These are phyloP conservation scores for Cheilosia grossa DNA, from an alignment of 2,888 invertebrate species.

Conservation along the genomic window DNA sequence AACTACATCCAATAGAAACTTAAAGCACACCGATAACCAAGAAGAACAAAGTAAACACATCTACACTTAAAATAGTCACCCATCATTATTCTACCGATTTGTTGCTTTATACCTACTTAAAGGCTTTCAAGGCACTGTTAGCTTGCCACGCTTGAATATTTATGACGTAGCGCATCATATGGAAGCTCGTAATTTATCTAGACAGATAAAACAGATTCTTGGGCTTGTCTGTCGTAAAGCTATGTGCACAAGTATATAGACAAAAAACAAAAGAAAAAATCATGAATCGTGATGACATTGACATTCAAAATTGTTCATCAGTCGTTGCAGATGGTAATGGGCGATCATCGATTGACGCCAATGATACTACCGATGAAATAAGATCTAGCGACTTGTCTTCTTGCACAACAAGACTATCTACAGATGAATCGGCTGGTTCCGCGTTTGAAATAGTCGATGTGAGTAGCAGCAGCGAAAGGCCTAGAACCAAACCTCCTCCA, in stretches of 20 bases:
- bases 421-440: slow-evolving; percentile 60
- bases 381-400: slow-evolving; percentile 39
- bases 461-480: slow-evolving; percentile 28
- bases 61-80: slow-evolving; percentile 18
- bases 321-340: slow-evolving; percentile 43
- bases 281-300: slow-evolving; percentile 69
- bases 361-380: slow-evolving; percentile 48
- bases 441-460: slow-evolving; percentile 60
- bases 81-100: slow-evolving; percentile 31
- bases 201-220: slow-evolving; percentile 15
- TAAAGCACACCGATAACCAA: slow-evolving; percentile 31
- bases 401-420: slow-evolving; percentile 33
- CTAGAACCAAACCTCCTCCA: slow-evolving; percentile 63
- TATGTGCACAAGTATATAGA: slow-evolving; percentile 46
- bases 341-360: slow-evolving; percentile 40
- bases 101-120: slow-evolving; percentile 29
- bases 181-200: slow-evolving; percentile 10
- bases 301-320: slow-evolving; percentile 53
- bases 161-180: slow-evolving; percentile 15
- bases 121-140: slow-evolving; percentile 12
- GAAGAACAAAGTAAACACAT: slow-evolving; percentile 14
- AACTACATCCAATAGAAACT: slow-evolving; percentile 30
- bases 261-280: slow-evolving; percentile 21
- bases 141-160: slow-evolving; percentile 10
- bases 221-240: slow-evolving; percentile 9